Base-by-base conservation (phyloP, 2,888 invertebrate genomes). In the Hypolimnas misippus region DNA sequence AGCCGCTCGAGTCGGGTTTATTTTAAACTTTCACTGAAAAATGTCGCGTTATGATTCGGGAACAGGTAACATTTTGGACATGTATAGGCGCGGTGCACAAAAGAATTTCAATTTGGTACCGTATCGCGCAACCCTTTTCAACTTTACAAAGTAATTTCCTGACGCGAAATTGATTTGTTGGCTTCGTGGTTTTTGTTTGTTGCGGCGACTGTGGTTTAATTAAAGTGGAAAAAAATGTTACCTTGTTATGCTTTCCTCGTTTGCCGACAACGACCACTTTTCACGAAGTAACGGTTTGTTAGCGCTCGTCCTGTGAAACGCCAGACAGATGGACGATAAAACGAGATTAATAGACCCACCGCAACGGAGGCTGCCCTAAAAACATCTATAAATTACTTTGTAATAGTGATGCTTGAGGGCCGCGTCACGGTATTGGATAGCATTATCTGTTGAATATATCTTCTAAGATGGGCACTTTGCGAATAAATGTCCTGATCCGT, bases 41-140 rank as follows among this genome's bases (percentile, higher is more conserved):
- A 87, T 85, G 21, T 33, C 40, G n/a, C n/a, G 87, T 87, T 68
- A 68, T 68, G 84, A 87, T 87, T 87, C 86, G 79, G 79, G 81
- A 77, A 70, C 85, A 86, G 88, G 89, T 87, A 88, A 77, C 85
- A 82, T 83, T 87, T 84, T 76, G 86, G 83, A 81, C 86, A 84
- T 86, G 84, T 84, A 84, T 87, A 89, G 84, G 89, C 82, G 77
- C 73, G 77, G 78, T 69, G 78, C 69, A 88, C 87, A 89, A 90
- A 89, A 90, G 89, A 91, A 91, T 91, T 91, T 89, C 90, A 90
- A 89, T 90, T 89, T 89, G 86, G 83, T 84, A 76, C 68, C 63
- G 71, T 71, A 70, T 71, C 68, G 71, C 67, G 58, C 72, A 73
- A 73, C 73, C 75, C 74, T 72, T 75, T 74, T 73, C 72, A 75